Percentiles rank a stretch among this genome's conserved stretches.
phyloP scores from a whole-genome alignment of 2,797 vertebrate species.

The Cyprinella venusta region DNA sequence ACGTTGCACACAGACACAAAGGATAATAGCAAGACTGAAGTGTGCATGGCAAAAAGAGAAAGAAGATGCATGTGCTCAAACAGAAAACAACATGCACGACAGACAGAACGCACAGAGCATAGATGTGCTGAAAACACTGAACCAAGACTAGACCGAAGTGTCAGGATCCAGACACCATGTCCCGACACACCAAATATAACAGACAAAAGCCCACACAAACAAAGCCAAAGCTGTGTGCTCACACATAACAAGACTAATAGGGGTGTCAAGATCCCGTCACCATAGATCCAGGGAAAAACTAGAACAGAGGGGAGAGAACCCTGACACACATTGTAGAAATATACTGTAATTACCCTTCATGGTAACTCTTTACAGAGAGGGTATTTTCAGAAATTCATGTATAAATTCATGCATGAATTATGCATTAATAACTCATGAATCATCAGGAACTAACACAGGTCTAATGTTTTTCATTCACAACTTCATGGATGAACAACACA shows the following conservation, averaged over 20 bases:
- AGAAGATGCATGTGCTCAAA: background rate
- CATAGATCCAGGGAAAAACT: background rate
- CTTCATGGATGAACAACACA: no score
- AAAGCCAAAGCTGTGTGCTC: background rate
- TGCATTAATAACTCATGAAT: no score
- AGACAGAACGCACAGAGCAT: background rate
- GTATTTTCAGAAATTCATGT: no score
- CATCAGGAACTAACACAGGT: no score
- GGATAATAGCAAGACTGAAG: background rate
- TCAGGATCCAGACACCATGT: background rate
- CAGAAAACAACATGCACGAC: background rate
- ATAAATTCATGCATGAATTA: no score
- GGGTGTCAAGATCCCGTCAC: background rate
- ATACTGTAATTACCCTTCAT: background rate
- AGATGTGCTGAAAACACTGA: background rate
- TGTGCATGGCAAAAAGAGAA: background rate
- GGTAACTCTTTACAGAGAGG: no score
- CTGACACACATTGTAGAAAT: background rate
- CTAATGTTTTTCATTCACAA: no score
- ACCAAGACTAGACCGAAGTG: background rate
- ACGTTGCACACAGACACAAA: background rate
- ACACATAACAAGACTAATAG: background rate
- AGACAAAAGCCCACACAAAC: no score
- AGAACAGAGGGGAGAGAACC: background rate
- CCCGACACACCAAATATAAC: background rate